phyloP scores from a whole-genome alignment of 2,797 vertebrate genomes.

The Sebastolobus altivelis region DNA sequence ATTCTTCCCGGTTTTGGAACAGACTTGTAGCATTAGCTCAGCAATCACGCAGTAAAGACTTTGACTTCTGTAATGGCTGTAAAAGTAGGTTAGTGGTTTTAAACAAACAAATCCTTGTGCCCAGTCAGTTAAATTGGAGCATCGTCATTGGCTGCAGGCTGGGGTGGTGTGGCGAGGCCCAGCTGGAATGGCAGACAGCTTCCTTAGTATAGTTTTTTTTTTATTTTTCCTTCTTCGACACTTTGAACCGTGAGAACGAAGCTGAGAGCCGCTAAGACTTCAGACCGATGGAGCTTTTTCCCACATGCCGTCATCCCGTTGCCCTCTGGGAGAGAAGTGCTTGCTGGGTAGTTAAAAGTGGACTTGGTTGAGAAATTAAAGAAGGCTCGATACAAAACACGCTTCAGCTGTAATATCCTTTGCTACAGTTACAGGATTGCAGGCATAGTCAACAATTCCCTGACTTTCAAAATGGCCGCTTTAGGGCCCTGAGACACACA shows the following conservation, averaged over 20 bases:
- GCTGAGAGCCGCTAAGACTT: conserved; percentile 38
- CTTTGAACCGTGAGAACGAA: conserved; percentile 71
- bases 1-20: conserved; percentile 42
- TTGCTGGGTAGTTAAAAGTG: conserved; percentile 8
- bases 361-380: conserved; percentile 9
- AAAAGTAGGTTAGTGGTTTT: conserved; percentile 84
- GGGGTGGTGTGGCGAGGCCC: conserved; percentile 73
- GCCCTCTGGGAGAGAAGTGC: conserved; percentile 29
- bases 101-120: conserved; percentile 80
- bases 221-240: conserved; percentile 48
- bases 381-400: not conserved
- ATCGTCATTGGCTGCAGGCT: conserved; percentile 71
- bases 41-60: conserved; percentile 61
- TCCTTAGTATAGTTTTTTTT: conserved; percentile 35
- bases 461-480: conserved; percentile 1
- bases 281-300: conserved; percentile 58
- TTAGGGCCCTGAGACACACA: not conserved
- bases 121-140: conserved; percentile 78
- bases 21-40: conserved; percentile 59
- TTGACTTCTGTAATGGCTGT: conserved; percentile 59
- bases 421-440: conserved; percentile 1
- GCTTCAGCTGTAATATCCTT: conserved; percentile 19
- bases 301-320: conserved; percentile 67
- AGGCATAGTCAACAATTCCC: not conserved
- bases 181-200: conserved; percentile 68